A percentile compares a stretch with the other conserved stretches of the same genome.
These are phyloP conservation scores for Neolamprologus fasciatus DNA, from an alignment of 2,113 vertebrate species.

Conservation along the genomic window DNA sequence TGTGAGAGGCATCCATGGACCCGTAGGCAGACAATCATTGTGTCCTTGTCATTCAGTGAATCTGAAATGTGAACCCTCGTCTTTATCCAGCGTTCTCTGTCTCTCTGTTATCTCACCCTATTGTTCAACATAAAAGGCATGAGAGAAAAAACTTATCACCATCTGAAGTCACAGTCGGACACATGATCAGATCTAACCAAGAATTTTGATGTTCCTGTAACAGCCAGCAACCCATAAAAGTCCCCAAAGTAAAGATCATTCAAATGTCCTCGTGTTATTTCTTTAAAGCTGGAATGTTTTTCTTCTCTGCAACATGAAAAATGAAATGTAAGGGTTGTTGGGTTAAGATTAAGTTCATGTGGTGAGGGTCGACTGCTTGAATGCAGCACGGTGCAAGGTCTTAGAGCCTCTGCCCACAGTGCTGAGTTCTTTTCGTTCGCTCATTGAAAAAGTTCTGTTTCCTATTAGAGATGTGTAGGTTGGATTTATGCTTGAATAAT, in stretches of 20 bases:
- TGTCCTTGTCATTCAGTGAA: conserved; percentile 36
- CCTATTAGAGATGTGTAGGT: background rate
- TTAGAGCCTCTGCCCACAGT: background rate
- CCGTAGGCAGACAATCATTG: conserved; percentile 39
- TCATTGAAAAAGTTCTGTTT: background rate
- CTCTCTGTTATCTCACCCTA: background rate
- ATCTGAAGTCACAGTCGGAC: background rate
- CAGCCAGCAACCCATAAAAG: background rate
- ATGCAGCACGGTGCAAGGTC: background rate
- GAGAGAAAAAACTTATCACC: background rate
- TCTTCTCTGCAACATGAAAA: background rate
- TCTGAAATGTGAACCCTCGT: conserved; percentile 43
- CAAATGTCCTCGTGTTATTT: background rate
- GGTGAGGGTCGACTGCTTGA: background rate
- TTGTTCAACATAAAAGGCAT: conserved; percentile 12
- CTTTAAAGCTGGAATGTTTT: background rate
- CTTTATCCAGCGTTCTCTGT: background rate
- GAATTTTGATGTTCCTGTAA: background rate
- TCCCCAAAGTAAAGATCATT: background rate
- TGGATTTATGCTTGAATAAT: background rate
- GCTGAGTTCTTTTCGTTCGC: background rate
- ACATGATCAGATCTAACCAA: background rate
- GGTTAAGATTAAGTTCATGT: background rate
- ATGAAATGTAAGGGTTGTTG: background rate
- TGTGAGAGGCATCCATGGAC: background rate